Evolutionary conservation across 2,797 vertebrate genomes (phyloP).

Genomic region (Triplophysa bombifrons): DNA sequence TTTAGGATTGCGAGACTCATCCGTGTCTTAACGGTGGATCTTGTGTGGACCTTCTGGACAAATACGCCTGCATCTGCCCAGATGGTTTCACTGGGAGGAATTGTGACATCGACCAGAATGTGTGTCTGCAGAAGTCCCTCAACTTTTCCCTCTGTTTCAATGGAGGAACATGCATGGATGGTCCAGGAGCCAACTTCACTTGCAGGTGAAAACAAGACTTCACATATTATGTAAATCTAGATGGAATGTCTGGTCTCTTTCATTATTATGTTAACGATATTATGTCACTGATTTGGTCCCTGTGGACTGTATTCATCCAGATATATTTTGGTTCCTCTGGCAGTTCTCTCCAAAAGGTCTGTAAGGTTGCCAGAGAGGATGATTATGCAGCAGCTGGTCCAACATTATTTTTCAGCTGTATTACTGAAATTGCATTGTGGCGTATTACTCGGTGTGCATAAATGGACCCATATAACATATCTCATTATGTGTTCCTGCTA

Average conservation of each 20-base stretch:
- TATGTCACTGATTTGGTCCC: slow-evolving; percentile 15
- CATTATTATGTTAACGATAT: slow-evolving; percentile 20
- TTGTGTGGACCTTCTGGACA: slow-evolving; percentile 78
- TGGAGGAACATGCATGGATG: slow-evolving; percentile 77
- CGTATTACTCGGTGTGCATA: slow-evolving; percentile 24
- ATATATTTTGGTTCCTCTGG: slow-evolving; percentile 26
- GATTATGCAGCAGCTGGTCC: slow-evolving; percentile 55
- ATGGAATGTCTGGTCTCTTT: neutral
- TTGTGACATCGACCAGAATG: slow-evolving; percentile 75
- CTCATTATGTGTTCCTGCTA: slow-evolving; percentile 51
- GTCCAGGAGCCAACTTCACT: slow-evolving; percentile 75
- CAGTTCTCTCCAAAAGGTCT: slow-evolving; percentile 44
- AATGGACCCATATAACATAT: slow-evolving; percentile 21
- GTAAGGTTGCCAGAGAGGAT: slow-evolving; percentile 50
- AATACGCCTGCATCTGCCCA: slow-evolving; percentile 77
- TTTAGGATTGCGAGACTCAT: slow-evolving; percentile 75
- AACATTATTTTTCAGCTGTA: slow-evolving; percentile 31
- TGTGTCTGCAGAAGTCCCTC: slow-evolving; percentile 65
- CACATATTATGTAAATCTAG: slow-evolving; percentile 9
- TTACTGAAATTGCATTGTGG: slow-evolving; percentile 31
- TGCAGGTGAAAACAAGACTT: slow-evolving; percentile 79
- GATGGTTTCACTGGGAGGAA: slow-evolving; percentile 73
- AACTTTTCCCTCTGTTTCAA: slow-evolving; percentile 77
- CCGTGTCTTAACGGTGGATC: slow-evolving; percentile 78
- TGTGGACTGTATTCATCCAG: slow-evolving; percentile 22